A percentile compares a stretch with the other conserved stretches of the same genome.
Evolutionary conservation across 2,113 vertebrate genomes (phyloP).

Genomic region (Hippocampus comes): DNA sequence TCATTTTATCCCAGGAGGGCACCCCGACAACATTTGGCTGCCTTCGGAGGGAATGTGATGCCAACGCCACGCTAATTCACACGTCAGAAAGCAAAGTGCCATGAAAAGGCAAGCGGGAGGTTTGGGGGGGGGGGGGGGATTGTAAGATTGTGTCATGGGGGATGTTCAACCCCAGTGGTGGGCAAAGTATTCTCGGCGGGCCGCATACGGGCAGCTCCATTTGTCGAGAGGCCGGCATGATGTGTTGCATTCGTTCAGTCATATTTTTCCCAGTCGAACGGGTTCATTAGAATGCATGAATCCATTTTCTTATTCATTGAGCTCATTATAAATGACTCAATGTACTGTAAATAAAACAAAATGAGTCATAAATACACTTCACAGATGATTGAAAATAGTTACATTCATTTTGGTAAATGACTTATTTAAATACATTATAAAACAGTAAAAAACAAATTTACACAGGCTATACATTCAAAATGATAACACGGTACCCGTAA

Average conservation of each 20-base stretch:
- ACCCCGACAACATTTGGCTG: conserved; percentile 58
- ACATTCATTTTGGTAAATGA: too few species aligned
- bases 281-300: background rate
- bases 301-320: background rate
- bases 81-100: conserved; percentile 43
- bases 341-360: too few species aligned
- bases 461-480: too few species aligned
- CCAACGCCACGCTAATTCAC: conserved; percentile 56
- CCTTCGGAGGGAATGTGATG: conserved; percentile 47
- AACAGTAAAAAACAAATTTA: too few species aligned
- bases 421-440: too few species aligned
- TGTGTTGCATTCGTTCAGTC: background rate
- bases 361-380: too few species aligned
- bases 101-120: background rate
- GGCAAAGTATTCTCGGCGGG: background rate
- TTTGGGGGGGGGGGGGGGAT: background rate
- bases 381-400: too few species aligned
- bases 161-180: background rate
- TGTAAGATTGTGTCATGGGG: background rate
- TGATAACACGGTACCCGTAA: too few species aligned
- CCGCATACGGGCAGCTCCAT: background rate
- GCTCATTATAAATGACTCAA: too few species aligned
- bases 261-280: background rate
- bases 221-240: background rate
- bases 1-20: conserved; percentile 58